Conservation (phyloP, 2,797 vertebrate species). For the Phrynocephalus forsythii region DNA sequence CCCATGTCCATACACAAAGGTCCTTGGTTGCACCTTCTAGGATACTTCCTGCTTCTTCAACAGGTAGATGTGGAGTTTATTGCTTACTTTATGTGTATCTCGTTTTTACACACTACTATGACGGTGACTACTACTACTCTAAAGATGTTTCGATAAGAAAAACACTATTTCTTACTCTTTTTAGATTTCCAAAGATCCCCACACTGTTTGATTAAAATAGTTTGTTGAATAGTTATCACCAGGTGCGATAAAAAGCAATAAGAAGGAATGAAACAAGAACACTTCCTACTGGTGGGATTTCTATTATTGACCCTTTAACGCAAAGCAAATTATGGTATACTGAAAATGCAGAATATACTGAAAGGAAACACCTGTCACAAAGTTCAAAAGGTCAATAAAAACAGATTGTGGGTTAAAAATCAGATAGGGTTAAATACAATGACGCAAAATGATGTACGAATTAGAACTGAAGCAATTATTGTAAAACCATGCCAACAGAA, state of each 20-base stretch:
- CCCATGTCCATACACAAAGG: not conserved
- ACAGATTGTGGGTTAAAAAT: not conserved
- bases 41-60: not conserved
- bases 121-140: not conserved
- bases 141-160: not conserved
- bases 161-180: not conserved
- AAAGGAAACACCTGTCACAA: slow-evolving; percentile 5
- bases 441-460: not conserved
- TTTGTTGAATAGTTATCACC: not conserved
- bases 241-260: not conserved
- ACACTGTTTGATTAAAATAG: not conserved
- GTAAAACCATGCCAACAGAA: not conserved
- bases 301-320: not conserved
- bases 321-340: too few species aligned
- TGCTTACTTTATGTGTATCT: not conserved
- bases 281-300: slow-evolving; percentile 14
- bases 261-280: not conserved
- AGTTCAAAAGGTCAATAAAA: slow-evolving; percentile 24
- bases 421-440: not conserved
- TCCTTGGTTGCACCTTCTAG: not conserved
- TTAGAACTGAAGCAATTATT: not conserved
- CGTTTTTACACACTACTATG: not conserved
- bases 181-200: slow-evolving; percentile 15
- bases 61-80: not conserved
- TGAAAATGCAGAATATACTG: not conserved